Base-by-base conservation (phyloP, 2,113 vertebrate genomes). In the Canis aureus region DNA sequence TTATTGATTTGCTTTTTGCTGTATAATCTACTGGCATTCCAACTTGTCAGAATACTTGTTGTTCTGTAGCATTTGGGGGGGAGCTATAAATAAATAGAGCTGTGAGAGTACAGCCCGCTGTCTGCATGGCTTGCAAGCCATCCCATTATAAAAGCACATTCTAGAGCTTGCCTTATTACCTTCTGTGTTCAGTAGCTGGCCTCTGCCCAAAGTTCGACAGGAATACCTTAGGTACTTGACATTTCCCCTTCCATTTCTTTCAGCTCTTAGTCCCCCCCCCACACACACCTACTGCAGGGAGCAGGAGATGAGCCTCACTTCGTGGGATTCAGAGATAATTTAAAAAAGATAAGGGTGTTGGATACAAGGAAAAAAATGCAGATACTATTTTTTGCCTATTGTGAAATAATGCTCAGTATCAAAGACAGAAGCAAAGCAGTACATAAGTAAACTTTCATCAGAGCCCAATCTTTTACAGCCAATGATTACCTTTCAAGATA, bases 1-100 rank as follows among this genome's bases (percentile, higher is more conserved):
- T 71, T 66, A 89, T 86, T 91, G 35, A 91, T 73, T 91, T 81
- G 59, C 17, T 91, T 96, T 92, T 84, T 92, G 43, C 22, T 92
- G 43, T 19, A n/a, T 94, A 95, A 94, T 95, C 92, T 67, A 11
- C 90, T 96, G 88, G 53, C 93, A 89, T 98, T 92, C 89, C 60
- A 60, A 62, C 84, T 98, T 76, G 89, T 93, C 78, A 98, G 96
- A 97, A 98, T 95, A 95, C 66, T 89, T 49, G 85, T 92, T 96
- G 35, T 95, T 98, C 90, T 90, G 79, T 85, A 97, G 43, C 97
- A 97, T 96, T 87, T 95, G 12, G 22, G 92, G 80, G 91, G 73
- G 92, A 96, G 64, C 83, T 71, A 96, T 92, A 94, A 96, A 79
- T 96, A 95, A 98, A 94, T 23, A 97, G 95, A 95, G 13, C 82